Conservation (phyloP, 2,113 vertebrate genomes). For the Ammodytes marinus region DNA sequence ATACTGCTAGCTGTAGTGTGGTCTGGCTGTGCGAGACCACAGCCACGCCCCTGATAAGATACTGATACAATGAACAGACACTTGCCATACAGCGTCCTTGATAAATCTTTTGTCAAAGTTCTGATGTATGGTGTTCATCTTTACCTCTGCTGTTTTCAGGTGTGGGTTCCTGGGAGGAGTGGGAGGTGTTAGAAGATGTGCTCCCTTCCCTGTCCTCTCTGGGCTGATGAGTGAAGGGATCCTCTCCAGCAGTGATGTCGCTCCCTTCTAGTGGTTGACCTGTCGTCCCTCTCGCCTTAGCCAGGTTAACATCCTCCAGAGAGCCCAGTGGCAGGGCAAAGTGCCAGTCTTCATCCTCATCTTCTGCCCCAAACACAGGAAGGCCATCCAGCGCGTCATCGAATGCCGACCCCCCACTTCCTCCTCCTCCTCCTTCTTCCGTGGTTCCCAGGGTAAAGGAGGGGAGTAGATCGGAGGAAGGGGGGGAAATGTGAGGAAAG, state of each 20-base stretch:
- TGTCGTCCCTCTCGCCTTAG: constrained; percentile 34
- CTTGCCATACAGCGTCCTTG: too few species aligned
- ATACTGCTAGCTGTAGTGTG: too few species aligned
- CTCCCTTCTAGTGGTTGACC: not conserved
- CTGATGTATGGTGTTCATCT: not conserved
- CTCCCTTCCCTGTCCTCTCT: constrained; percentile 51
- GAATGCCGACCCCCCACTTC: constrained; percentile 64
- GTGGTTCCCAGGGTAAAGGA: constrained; percentile 44
- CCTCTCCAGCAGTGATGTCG: not conserved
- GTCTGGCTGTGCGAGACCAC: too few species aligned
- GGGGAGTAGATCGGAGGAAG: constrained; percentile 23
- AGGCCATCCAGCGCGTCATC: constrained; percentile 75
- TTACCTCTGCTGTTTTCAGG: constrained; percentile 71
- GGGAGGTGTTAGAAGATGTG: constrained; percentile 66
- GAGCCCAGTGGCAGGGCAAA: constrained; percentile 68
- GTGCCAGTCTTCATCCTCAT: constrained; percentile 81
- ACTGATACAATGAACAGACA: not conserved
- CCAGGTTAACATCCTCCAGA: constrained; percentile 44
- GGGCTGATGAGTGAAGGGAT: constrained; percentile 16
- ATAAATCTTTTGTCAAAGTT: not conserved
- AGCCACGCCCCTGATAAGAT: not conserved
- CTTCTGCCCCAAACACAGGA: constrained; percentile 64
- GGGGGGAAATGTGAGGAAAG: constrained; percentile 25
- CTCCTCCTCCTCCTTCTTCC: constrained; percentile 43
- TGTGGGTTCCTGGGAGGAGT: constrained; percentile 71